phyloP scores from a whole-genome alignment of 2,888 invertebrate genomes.

The Gastrophysa polygoni region DNA sequence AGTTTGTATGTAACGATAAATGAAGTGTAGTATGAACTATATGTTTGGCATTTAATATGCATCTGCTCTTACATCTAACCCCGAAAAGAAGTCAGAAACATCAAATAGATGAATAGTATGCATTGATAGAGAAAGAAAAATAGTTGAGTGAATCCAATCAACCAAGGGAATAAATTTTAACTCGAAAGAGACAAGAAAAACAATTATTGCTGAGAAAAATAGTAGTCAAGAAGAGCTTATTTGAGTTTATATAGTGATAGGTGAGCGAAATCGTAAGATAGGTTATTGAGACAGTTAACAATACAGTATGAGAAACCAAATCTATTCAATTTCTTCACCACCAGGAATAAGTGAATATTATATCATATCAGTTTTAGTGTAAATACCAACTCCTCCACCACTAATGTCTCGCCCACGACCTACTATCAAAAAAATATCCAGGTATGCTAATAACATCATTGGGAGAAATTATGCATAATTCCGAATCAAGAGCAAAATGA shows the following conservation, averaged over 20 bases:
- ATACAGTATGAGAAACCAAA: conserved; percentile 2
- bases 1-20: no score
- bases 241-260: neutral
- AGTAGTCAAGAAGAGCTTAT: neutral
- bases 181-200: no score
- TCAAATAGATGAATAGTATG: no score
- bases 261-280: neutral
- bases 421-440: conserved; percentile 8
- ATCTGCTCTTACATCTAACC: no score
- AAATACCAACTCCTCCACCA: conserved; percentile 15
- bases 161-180: no score
- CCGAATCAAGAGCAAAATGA: neutral
- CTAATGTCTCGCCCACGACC: conserved; percentile 13
- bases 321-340: conserved; percentile 5
- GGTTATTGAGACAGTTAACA: no score
- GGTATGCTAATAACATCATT: conserved; percentile 9
- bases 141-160: no score
- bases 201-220: no score
- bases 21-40: no score
- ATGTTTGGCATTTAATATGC: no score
- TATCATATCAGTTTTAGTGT: conserved; percentile 5
- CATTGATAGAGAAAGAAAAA: no score
- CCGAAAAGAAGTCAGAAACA: no score
- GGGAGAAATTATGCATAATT: conserved; percentile 3
- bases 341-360: conserved; percentile 12